Base-by-base conservation (phyloP, 2,797 vertebrate species). In the Periparus ater region DNA sequence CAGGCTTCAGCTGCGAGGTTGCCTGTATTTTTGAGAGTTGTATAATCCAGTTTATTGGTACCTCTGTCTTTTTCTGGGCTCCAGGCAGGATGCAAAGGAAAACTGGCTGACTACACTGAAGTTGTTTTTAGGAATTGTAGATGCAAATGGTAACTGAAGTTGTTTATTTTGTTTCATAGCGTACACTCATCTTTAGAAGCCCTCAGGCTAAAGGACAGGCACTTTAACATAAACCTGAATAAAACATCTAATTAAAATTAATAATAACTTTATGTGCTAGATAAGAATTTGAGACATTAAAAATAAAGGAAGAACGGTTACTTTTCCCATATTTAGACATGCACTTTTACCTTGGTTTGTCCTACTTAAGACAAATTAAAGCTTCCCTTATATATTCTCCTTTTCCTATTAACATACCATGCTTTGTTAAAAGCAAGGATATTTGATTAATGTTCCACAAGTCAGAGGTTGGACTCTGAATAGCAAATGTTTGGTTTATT, bases 281-380 rank as follows among this genome's bases (percentile, higher is more conserved):
- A 21, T 53, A 89, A 68, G 71, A 85, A 75, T 77, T 72, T 67
- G 65, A 91, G 73, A 47, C 50, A 26, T 90, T 85, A 68, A 82
- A 61, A 58, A 38, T 15, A 61, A 72, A 81, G 32, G 71, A 93
- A 85, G 77, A 86, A 78, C 42, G 68, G 29, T 80, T 91, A 44
- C 72, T 65, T 90, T 68, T 68, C 73, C 66, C 55, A 2, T 91
- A 34, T 54, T 88, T 83, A 86, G 88, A 89, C 34, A 13, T 96
- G 95, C 92, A 96, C 95, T 95, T 97, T 97, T 88, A 81, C 85
- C 91, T 90, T 89, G 40, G 85, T 94, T 95, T 96, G 83, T 89
- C 73, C 89, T 68, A 78, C n/a, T 38, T 50, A 40, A 90, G 73
- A 25, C 53, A 81, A 91, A 66, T 91, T 30, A 66, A 89, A 87